These are phyloP conservation scores for Lepisosteus oculatus DNA, from an alignment of 2,113 vertebrate species.

Conservation along the genomic window DNA sequence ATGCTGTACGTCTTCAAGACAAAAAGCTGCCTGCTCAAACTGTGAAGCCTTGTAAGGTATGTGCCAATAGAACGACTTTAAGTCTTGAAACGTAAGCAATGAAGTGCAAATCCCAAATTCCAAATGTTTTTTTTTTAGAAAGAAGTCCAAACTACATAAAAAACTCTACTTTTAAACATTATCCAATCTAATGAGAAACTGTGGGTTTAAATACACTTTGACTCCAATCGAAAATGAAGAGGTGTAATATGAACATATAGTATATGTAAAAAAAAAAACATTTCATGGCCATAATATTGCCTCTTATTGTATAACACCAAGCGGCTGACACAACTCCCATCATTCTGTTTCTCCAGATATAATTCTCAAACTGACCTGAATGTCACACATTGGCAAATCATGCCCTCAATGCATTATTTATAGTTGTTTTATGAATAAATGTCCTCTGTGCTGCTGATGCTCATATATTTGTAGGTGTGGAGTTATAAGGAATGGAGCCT, in stretches of 20 bases:
- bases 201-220: too few species aligned
- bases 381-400: constrained; percentile 40
- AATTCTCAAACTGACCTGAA: constrained; percentile 45
- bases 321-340: constrained; percentile 26
- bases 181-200: too few species aligned
- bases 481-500: constrained; percentile 24
- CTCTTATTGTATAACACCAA: neutral
- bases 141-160: too few species aligned
- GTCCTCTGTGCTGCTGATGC: constrained; percentile 44
- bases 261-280: constrained; percentile 24
- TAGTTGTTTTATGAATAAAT: constrained; percentile 44
- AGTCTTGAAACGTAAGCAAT: too few species aligned
- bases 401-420: constrained; percentile 52
- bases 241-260: constrained; percentile 12
- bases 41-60: too few species aligned
- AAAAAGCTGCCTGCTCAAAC: too few species aligned
- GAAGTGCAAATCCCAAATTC: too few species aligned
- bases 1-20: too few species aligned
- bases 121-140: too few species aligned
- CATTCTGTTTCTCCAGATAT: constrained; percentile 39
- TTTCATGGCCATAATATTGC: constrained; percentile 16
- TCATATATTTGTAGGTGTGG: constrained; percentile 30
- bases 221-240: neutral
- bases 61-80: too few species aligned
- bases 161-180: too few species aligned